These are phyloP conservation scores for Microvelia longipes DNA, from an alignment of 1,140 invertebrate species.

Conservation along the genomic window DNA sequence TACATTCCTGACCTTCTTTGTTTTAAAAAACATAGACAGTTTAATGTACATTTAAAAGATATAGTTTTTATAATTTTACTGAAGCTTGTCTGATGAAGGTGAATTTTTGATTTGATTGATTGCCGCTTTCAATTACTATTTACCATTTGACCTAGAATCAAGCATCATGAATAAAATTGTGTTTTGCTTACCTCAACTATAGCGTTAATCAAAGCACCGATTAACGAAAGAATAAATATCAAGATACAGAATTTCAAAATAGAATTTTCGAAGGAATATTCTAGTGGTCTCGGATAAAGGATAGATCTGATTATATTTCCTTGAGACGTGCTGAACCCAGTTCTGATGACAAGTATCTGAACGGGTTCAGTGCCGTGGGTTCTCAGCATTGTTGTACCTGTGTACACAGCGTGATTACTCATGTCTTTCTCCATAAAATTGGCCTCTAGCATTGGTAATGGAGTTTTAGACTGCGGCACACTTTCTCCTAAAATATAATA, in stretches of 20 bases:
- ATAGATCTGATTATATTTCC: slow-evolving; percentile 85
- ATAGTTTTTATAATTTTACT: too few relatives aligned
- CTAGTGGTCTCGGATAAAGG: slow-evolving; percentile 81
- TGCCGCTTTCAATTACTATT: too few relatives aligned
- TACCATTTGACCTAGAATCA: too few relatives aligned
- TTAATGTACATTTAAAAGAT: too few relatives aligned
- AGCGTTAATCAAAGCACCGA: not conserved
- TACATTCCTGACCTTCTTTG: too few relatives aligned
- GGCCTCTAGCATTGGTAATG: slow-evolving; percentile 50
- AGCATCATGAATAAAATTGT: too few relatives aligned
- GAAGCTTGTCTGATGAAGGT: too few relatives aligned
- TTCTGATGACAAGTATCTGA: slow-evolving; percentile 50
- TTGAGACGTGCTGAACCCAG: slow-evolving; percentile 78
- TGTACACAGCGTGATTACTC: slow-evolving; percentile 60
- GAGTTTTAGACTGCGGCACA: slow-evolving; percentile 82
- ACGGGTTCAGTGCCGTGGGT: slow-evolving; percentile 50
- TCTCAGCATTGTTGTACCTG: slow-evolving; percentile 35
- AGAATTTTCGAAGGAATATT: slow-evolving; percentile 72
- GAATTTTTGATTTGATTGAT: too few relatives aligned
- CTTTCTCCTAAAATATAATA: slow-evolving; percentile 30
- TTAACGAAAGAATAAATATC: not conserved
- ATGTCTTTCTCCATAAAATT: slow-evolving; percentile 69
- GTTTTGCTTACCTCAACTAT: not conserved
- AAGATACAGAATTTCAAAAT: not conserved
- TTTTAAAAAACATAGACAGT: too few relatives aligned